Percentiles rank a stretch among this genome's conserved stretches.
phyloP scores from a whole-genome alignment of 1,140 invertebrate genomes.

The Drosophila sp. region DNA sequence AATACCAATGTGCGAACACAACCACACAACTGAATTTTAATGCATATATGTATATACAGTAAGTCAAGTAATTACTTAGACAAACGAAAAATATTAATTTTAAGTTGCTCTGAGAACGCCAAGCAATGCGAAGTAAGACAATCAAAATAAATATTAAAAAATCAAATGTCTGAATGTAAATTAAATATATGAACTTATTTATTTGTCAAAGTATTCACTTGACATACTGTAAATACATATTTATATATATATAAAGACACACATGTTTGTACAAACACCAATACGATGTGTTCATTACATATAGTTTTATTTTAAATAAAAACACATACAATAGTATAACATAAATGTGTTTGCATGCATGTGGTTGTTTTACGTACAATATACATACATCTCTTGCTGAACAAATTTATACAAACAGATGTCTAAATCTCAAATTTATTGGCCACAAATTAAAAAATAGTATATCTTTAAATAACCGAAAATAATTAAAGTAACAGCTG shows the following conservation, averaged over 20 bases:
- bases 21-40: conserved; percentile 23
- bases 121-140: too few relatives aligned
- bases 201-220: not conserved
- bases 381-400: not conserved
- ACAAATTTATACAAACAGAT: not conserved
- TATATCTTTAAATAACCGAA: too few relatives aligned
- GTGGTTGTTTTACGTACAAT: not conserved
- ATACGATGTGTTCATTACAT: conserved; percentile 7
- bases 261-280: not conserved
- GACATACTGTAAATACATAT: too few relatives aligned
- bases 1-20: conserved; percentile 36
- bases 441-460: not conserved
- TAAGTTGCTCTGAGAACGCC: too few relatives aligned
- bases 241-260: not conserved
- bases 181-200: not conserved
- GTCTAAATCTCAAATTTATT: not conserved
- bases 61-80: too few relatives aligned
- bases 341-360: not conserved
- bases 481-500: not conserved
- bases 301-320: conserved; percentile 18
- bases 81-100: too few relatives aligned
- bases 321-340: not conserved
- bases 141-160: not conserved
- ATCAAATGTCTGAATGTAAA: not conserved
- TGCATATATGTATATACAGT: conserved; percentile 9